phyloP scores from a whole-genome alignment of 2,113 vertebrate genomes.

The Chloroceryle aenea region DNA sequence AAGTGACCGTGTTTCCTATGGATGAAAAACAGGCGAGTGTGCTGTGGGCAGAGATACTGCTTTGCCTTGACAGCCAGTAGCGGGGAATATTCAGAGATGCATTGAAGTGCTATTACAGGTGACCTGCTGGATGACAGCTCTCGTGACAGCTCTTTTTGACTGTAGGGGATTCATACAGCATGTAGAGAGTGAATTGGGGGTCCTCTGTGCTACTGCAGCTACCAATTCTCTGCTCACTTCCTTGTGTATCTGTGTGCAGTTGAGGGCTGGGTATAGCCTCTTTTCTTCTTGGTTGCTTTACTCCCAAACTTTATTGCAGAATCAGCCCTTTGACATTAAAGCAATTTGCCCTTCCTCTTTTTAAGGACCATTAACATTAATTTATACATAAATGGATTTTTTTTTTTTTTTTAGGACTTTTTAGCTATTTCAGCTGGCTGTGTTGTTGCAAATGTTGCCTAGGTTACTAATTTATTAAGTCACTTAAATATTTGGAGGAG shows the following conservation, averaged over 20 bases:
- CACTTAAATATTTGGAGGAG: slow-evolving; percentile 38
- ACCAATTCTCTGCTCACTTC: not conserved
- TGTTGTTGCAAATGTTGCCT: slow-evolving; percentile 41
- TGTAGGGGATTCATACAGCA: not conserved
- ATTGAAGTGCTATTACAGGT: not conserved
- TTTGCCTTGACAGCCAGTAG: not conserved
- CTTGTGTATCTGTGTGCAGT: not conserved
- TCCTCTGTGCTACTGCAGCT: not conserved
- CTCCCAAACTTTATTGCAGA: not conserved
- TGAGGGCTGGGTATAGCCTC: not conserved
- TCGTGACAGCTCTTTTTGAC: not conserved
- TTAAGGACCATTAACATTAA: not conserved
- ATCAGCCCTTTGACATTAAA: not conserved
- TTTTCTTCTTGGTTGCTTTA: not conserved
- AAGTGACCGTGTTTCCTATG: not conserved
- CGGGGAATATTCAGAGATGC: not conserved
- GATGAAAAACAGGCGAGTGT: not conserved
- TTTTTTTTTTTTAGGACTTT: not conserved
- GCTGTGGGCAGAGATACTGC: not conserved
- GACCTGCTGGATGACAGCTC: not conserved
- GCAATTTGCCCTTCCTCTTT: not conserved
- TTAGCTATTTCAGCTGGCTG: not conserved
- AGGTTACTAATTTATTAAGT: slow-evolving; percentile 50
- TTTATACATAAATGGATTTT: not conserved
- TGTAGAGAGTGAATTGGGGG: not conserved